Percentiles rank a stretch among this genome's conserved stretches.
These are phyloP conservation scores for Brachyrhaphis roseni DNA, from an alignment of 2,797 vertebrate genomes.

Conservation along the genomic window DNA sequence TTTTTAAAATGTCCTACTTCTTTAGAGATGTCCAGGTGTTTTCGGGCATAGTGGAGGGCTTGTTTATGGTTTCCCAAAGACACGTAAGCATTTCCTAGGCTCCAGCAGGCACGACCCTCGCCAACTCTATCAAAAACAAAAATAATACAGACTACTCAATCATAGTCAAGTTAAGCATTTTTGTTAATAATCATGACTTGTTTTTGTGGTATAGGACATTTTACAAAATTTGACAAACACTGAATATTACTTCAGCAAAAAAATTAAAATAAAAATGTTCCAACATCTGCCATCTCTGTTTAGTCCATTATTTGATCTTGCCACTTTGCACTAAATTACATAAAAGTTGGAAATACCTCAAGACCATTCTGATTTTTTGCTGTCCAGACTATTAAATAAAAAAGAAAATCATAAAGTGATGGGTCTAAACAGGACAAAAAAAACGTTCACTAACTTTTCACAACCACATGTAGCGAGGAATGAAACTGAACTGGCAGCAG, in stretches of 20 bases:
- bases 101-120: conserved; percentile 97
- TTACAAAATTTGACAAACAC: neutral
- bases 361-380: neutral
- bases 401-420: neutral
- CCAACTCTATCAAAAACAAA: conserved; percentile 84
- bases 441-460: neutral
- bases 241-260: neutral
- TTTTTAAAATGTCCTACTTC: conserved; percentile 81
- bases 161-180: neutral
- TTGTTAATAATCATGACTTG: neutral
- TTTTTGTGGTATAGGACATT: neutral
- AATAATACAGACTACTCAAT: neutral
- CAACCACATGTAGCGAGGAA: neutral
- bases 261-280: neutral
- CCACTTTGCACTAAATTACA: neutral
- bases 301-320: neutral
- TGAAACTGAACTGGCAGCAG: neutral
- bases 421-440: neutral
- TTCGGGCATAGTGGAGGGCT: conserved; percentile 90
- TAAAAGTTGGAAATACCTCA: neutral
- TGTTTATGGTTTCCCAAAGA: conserved; percentile 91
- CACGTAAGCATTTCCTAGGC: conserved; percentile 93
- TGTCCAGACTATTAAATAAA: neutral
- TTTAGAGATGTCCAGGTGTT: conserved; percentile 93
- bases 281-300: neutral